Base-by-base conservation (phyloP, 2,888 invertebrate species). In the Dorcus parallelipipedus region DNA sequence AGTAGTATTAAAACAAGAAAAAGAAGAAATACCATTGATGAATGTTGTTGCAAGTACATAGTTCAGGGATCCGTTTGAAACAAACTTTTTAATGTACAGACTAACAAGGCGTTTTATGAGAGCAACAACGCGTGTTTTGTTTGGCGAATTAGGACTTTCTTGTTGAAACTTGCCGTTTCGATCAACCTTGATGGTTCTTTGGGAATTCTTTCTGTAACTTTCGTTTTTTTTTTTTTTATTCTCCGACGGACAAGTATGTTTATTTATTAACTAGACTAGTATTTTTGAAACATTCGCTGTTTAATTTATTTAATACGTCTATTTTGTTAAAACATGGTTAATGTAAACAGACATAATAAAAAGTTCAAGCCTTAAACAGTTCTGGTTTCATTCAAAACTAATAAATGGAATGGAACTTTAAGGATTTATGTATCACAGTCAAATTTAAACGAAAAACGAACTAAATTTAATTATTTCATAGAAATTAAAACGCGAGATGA, bases 321-420 rank as follows among this genome's bases (percentile, higher is more conserved):
- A 55, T 59, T 59, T 55, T 55, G 54, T 59, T 56, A 59, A 59
- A 55, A 41, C 54, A 59, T 56, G 55, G 55, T 59, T 59, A 52
- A 59, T 52, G 51, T 59, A 59, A 52, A 33, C 26, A 33, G 26
- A 33, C 26, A 33, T 41, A 43, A 58, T 58, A 54, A 58, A 53
- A 49, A 43, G 23, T 58, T 52, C 45, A 41, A 38, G 48, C 54
- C 54, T 50, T 54, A 26, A n/a, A 45, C 17, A 5, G 26, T 8
- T 40, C n/a, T 50, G 17, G 26, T 55, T 55, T 20, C 5, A 49
- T 33, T 33, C 26, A 4, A 33, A 7, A 5, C 26, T 5, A 33
- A 5, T 5, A 33, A 33, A 7, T 5, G 5, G 7, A 5, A 33
- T 33, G 26, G 26, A 33, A 33, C 3, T 7, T 5, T 33, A 33